These are phyloP conservation scores for Stenopsyche tienmushanensis DNA, from an alignment of 1,140 invertebrate species.

Conservation along the genomic window DNA sequence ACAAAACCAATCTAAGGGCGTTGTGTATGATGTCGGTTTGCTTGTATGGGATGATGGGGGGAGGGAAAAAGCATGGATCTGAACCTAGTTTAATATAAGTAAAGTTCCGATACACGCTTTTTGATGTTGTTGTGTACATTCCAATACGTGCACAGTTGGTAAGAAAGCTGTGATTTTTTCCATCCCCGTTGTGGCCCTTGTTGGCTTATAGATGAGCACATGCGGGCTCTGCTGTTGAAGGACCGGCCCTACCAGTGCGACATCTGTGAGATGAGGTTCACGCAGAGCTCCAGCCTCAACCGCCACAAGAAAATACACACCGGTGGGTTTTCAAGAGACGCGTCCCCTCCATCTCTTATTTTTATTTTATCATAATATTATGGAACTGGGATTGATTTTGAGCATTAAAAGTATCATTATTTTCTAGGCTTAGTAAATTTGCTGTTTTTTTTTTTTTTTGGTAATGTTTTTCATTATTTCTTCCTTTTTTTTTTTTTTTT, in stretches of 20 bases:
- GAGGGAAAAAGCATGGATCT: slow-evolving; percentile 5
- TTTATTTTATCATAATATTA: slow-evolving; percentile 13
- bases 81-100: not conserved
- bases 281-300: slow-evolving; percentile 76
- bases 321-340: slow-evolving; percentile 53
- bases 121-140: not conserved
- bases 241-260: slow-evolving; percentile 78
- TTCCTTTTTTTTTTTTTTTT: slow-evolving; percentile 20
- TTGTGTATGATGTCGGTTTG: slow-evolving; percentile 5
- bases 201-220: slow-evolving; percentile 57
- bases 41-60: not conserved
- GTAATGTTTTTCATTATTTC: no score
- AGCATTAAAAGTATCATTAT: not conserved
- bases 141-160: slow-evolving; percentile 12
- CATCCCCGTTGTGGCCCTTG: slow-evolving; percentile 42
- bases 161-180: slow-evolving; percentile 26
- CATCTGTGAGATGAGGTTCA: slow-evolving; percentile 72
- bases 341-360: slow-evolving; percentile 18
- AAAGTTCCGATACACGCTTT: slow-evolving; percentile 7
- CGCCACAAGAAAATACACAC: slow-evolving; percentile 83
- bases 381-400: slow-evolving; percentile 22
- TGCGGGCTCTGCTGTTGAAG: slow-evolving; percentile 56
- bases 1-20: slow-evolving; percentile 17
- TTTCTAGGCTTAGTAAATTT: slow-evolving; percentile 26
- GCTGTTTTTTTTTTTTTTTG: not conserved